Evolutionary conservation across 2,113 vertebrate species (phyloP).

Genomic region (Drymodes brunneopygia): DNA sequence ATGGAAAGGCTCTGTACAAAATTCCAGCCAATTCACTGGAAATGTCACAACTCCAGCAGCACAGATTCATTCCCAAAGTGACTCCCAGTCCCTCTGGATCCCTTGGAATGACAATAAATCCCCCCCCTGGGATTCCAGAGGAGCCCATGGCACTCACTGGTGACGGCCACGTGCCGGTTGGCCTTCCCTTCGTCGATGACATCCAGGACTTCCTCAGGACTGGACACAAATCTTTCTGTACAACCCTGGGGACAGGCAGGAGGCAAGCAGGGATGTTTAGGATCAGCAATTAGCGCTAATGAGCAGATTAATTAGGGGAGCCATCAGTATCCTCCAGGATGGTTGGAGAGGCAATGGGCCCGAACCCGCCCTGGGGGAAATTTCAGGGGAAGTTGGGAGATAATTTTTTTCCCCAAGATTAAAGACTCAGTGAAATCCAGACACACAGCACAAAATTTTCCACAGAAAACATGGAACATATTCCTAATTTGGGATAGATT

Average conservation of each 20-base stretch:
- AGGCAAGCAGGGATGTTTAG: background rate
- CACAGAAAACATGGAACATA: background rate
- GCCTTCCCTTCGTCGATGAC: slow-evolving; percentile 96
- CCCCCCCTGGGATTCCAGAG: background rate
- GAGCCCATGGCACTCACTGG: slow-evolving; percentile 76
- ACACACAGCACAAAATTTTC: background rate
- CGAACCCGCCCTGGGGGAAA: background rate
- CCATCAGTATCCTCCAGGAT: background rate
- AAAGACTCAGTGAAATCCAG: background rate
- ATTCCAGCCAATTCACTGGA: fast-evolving
- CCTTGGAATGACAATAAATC: too few species aligned
- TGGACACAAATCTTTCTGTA: slow-evolving; percentile 95
- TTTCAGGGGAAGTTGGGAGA: background rate
- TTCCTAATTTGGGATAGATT: background rate
- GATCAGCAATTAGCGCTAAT: background rate
- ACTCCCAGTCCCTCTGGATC: too few species aligned
- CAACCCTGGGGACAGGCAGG: slow-evolving; percentile 79
- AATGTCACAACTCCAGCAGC: fast-evolving
- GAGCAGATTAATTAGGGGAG: background rate
- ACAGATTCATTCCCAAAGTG: fast-evolving
- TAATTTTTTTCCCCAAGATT: background rate
- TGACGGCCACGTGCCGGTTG: slow-evolving; percentile 93
- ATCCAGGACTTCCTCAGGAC: slow-evolving; percentile 95
- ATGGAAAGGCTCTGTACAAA: background rate
- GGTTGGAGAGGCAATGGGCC: background rate